Percentiles rank a stretch among this genome's conserved stretches.
These are phyloP conservation scores for Drosophila tripunctata DNA, from an alignment of 2,888 invertebrate genomes.

Conservation along the genomic window DNA sequence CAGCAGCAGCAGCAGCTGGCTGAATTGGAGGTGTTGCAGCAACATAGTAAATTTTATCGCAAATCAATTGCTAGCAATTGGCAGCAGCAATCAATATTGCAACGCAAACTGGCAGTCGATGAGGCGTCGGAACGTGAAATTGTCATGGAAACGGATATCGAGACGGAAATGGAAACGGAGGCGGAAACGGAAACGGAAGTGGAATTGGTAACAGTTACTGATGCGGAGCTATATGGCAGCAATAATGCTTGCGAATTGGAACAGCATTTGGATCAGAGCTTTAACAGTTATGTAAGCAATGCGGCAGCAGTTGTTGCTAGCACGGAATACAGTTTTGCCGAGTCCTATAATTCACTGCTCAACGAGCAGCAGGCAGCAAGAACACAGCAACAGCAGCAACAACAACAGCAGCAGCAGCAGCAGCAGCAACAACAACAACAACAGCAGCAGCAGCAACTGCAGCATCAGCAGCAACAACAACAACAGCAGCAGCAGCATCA, in stretches of 20 bases:
- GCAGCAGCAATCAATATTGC: slow-evolving; percentile 28
- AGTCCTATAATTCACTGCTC: slow-evolving; percentile 82
- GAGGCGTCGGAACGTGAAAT: too few relatives aligned
- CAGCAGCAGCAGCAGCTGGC: not conserved
- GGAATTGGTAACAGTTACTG: slow-evolving; percentile 14
- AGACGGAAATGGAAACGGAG: not conserved
- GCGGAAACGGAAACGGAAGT: not conserved
- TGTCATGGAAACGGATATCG: not conserved
- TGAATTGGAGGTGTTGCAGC: slow-evolving; percentile 13
- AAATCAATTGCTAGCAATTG: too few relatives aligned
- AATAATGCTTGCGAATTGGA: slow-evolving; percentile 13
- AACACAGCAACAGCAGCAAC: slow-evolving; percentile 36
- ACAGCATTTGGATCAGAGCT: slow-evolving; percentile 50
- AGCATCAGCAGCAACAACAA: slow-evolving; percentile 73
- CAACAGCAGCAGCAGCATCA: slow-evolving; percentile 24
- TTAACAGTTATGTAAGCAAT: slow-evolving; percentile 33
- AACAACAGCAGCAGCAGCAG: slow-evolving; percentile 23
- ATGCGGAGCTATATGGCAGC: not conserved
- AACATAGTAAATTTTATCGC: slow-evolving; percentile 54
- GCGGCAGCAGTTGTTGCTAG: slow-evolving; percentile 38
- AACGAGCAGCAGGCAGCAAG: slow-evolving; percentile 62
- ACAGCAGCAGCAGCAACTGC: slow-evolving; percentile 27
- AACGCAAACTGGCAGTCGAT: not conserved
- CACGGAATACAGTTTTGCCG: slow-evolving; percentile 81
- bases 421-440: slow-evolving; percentile 22